phyloP scores from a whole-genome alignment of 2,797 vertebrate species.

The Anguilla marmorata region DNA sequence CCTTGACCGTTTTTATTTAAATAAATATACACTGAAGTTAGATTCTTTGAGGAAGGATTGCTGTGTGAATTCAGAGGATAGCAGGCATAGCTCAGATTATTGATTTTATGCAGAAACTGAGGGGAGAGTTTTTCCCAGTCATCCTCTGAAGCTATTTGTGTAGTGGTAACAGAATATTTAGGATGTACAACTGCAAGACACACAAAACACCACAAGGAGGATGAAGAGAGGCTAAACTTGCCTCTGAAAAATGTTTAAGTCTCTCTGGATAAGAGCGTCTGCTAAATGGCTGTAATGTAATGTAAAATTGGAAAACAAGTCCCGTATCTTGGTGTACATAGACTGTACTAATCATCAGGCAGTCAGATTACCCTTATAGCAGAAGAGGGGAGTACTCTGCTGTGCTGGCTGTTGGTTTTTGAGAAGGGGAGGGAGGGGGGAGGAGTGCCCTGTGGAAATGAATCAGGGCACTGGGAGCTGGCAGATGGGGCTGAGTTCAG shows the following conservation, averaged over 20 bases:
- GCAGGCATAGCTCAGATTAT: background rate
- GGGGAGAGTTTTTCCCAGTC: background rate
- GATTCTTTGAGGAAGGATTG: background rate
- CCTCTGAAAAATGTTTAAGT: too few species aligned
- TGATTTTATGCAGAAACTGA: background rate
- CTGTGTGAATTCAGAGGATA: background rate
- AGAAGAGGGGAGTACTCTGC: background rate
- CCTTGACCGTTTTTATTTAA: background rate
- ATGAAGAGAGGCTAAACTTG: background rate
- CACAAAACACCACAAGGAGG: background rate
- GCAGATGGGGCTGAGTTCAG: constrained; percentile 24
- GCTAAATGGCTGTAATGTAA: too few species aligned
- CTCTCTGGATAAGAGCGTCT: too few species aligned
- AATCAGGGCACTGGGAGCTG: constrained; percentile 15
- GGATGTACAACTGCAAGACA: background rate
- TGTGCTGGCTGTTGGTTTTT: background rate
- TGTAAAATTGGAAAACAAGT: background rate
- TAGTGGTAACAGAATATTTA: background rate
- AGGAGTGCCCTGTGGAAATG: background rate
- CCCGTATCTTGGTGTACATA: background rate
- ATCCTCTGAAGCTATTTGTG: background rate
- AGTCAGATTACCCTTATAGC: background rate
- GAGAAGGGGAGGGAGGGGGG: background rate
- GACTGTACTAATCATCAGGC: background rate
- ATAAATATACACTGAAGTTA: background rate